phyloP scores from a whole-genome alignment of 2,113 vertebrate species.

The Pseudolaguvia tuberculata region DNA sequence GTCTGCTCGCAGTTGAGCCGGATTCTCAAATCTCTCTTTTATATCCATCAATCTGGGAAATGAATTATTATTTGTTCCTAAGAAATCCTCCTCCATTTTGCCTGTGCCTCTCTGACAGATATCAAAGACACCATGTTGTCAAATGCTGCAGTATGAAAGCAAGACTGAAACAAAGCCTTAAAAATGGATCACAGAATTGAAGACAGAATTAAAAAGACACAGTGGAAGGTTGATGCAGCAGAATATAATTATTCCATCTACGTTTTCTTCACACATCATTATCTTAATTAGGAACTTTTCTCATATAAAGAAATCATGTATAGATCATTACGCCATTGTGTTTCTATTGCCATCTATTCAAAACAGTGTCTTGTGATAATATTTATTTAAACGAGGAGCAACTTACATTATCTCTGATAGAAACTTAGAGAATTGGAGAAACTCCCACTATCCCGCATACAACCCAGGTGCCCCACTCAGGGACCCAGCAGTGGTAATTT shows the following conservation, averaged over 20 bases:
- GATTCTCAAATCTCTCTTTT: constrained; percentile 31
- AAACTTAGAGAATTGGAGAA: no score
- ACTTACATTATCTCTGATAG: no score
- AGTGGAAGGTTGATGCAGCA: constrained; percentile 8
- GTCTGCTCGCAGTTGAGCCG: constrained; percentile 18
- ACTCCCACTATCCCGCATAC: no score
- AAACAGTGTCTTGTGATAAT: no score
- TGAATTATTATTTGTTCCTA: constrained; percentile 37
- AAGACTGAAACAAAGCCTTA: constrained; percentile 21
- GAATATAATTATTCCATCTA: not conserved
- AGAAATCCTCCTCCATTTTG: constrained; percentile 27
- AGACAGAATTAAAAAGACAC: not conserved
- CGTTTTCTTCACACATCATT: not conserved
- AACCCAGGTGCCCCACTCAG: no score
- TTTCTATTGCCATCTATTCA: not conserved
- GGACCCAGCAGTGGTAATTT: no score
- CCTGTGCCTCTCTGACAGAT: not conserved
- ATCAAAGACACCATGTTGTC: constrained; percentile 27
- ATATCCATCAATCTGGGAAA: constrained; percentile 38
- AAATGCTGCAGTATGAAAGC: constrained; percentile 12
- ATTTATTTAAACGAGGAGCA: no score
- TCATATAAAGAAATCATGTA: not conserved
- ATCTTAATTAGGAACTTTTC: not conserved
- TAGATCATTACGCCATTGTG: not conserved
- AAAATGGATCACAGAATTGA: constrained; percentile 21